phyloP scores from a whole-genome alignment of 2,888 invertebrate genomes.

The Zele albiditarsus region DNA sequence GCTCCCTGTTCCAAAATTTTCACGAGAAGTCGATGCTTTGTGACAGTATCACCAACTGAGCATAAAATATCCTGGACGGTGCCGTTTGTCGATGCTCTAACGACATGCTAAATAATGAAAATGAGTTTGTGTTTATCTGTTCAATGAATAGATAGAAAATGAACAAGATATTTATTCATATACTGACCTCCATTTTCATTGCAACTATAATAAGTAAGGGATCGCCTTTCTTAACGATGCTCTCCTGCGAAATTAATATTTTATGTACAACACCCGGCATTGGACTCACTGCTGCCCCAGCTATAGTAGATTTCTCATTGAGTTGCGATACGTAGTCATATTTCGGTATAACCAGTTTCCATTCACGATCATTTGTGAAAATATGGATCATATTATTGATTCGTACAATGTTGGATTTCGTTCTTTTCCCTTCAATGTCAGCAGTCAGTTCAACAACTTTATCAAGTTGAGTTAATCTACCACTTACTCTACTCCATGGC shows the following conservation, averaged over 20 bases:
- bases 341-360: constrained; percentile 77
- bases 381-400: constrained; percentile 77
- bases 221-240: constrained; percentile 89
- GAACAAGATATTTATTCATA: background rate
- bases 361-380: constrained; percentile 81
- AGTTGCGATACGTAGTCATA: constrained; percentile 76
- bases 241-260: constrained; percentile 87
- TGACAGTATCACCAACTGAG: constrained; percentile 86
- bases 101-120: constrained; percentile 79
- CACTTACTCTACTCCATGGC: constrained; percentile 75
- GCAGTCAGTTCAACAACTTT: constrained; percentile 73
- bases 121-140: background rate
- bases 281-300: constrained; percentile 84
- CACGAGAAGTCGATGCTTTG: constrained; percentile 78
- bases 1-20: constrained; percentile 53
- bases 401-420: constrained; percentile 75
- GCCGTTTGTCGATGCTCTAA: constrained; percentile 88
- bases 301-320: constrained; percentile 70
- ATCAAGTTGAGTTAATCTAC: constrained; percentile 69
- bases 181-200: constrained; percentile 97
- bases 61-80: constrained; percentile 82
- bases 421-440: constrained; percentile 74
- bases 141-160: background rate
- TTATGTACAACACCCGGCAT: constrained; percentile 98
- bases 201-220: constrained; percentile 95